These are phyloP conservation scores for Phania funesta DNA, from an alignment of 2,888 invertebrate genomes.

Conservation along the genomic window DNA sequence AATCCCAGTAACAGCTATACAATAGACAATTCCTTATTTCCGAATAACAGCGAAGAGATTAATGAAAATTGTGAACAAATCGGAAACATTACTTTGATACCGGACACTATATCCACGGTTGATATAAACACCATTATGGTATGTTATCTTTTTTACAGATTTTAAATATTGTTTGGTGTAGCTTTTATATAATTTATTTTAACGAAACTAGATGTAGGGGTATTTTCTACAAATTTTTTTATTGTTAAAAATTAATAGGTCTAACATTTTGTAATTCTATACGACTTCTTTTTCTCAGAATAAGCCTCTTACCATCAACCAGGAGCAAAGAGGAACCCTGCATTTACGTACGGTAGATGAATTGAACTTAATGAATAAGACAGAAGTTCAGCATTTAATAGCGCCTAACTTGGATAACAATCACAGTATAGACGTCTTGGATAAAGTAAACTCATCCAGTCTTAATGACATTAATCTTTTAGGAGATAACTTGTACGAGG, in stretches of 20 bases:
- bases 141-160: neutral
- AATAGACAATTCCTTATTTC: slow-evolving; percentile 53
- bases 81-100: slow-evolving; percentile 61
- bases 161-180: neutral
- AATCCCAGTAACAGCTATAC: slow-evolving; percentile 42
- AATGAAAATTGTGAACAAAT: slow-evolving; percentile 35
- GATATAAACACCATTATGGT: slow-evolving; percentile 36
- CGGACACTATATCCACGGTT: slow-evolving; percentile 66
- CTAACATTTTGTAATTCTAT: too few species aligned
- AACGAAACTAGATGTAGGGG: too few species aligned
- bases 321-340: slow-evolving; percentile 74
- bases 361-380: slow-evolving; percentile 79
- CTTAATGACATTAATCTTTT: slow-evolving; percentile 49
- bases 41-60: slow-evolving; percentile 31
- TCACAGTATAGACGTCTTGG: slow-evolving; percentile 16
- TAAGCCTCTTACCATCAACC: slow-evolving; percentile 27
- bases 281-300: slow-evolving; percentile 33
- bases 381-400: slow-evolving; percentile 78
- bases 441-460: slow-evolving; percentile 42
- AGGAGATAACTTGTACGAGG: slow-evolving; percentile 58
- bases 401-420: slow-evolving; percentile 75
- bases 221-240: too few species aligned
- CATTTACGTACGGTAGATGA: slow-evolving; percentile 80
- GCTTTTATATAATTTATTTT: neutral
- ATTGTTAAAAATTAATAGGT: too few species aligned